Base-by-base conservation (phyloP, 2,888 invertebrate genomes). In the Petrophora chlorosata region DNA sequence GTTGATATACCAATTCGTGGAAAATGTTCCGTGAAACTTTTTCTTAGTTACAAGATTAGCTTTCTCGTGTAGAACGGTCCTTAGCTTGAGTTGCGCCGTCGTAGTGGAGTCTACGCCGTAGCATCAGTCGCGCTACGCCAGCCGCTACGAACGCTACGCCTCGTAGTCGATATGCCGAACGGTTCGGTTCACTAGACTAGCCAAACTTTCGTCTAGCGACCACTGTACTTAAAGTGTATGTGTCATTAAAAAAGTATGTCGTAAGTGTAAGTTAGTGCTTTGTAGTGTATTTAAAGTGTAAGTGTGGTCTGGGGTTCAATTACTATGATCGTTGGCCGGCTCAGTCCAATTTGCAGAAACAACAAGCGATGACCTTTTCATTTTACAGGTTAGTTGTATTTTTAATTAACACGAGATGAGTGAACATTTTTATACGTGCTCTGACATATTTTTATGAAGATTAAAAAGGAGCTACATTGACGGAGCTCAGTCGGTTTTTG, bases 341-440 rank as follows among this genome's bases (percentile, higher is more conserved):
- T 61, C 66, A 70, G 71, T 76, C 65, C 70, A 75, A 74, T 76
- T 76, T 72, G 72, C 77, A 71, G 73, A 75, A 70, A 77, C 79
- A 78, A 73, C 73, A 70, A 61, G 64, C 83, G 72, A 86, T 86
- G 87, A 82, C 78, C 80, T 78, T 79, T 65, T 61, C 70, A 77
- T 83, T 85, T 79, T 71, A 64, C 87, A 85, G 87, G 87, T 87
- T 74, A 85, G 85, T 83, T 79, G 70, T 82, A 72, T 81, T 82
- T 80, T 80, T 85, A 80, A 84, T 82, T 79, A 80, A 73, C 68
- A 63, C 56, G 65, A 61, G 64, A 69, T 67, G 70, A 65, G 61
- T 56, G 55, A 50, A 49, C 40, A 38, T 44, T 61, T 57, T 58
- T 50, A 39, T 38, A 19, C 25, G 49, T 44, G 50, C 38, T 36